Evolutionary conservation across 2,797 vertebrate genomes (phyloP).

Genomic region (Enteromius unitaeniatus): DNA sequence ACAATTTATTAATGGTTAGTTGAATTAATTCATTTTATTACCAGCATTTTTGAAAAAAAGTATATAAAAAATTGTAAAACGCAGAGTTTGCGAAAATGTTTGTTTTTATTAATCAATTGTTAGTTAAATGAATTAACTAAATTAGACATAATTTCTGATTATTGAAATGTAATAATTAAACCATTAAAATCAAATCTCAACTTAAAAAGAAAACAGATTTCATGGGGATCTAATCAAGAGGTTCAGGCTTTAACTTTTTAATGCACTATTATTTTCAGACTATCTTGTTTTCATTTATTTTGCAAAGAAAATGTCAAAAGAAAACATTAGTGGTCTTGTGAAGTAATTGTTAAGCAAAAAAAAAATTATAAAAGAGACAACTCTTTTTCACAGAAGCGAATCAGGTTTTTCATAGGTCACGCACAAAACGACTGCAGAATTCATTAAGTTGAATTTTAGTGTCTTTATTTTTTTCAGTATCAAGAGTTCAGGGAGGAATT

Average conservation of each 20-base stretch:
- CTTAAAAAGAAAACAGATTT: background rate
- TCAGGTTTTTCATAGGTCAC: constrained; percentile 69
- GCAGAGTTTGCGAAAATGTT: background rate
- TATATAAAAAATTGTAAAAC: background rate
- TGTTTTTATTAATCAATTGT: background rate
- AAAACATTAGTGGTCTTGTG: constrained; percentile 8
- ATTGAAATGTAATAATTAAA: background rate
- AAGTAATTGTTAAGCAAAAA: constrained; percentile 79
- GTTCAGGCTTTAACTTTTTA: background rate
- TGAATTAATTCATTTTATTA: background rate
- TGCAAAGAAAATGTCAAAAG: background rate
- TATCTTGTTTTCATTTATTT: background rate
- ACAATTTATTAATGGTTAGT: no score
- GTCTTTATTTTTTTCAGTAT: background rate
- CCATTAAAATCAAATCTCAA: background rate
- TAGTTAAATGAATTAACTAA: background rate
- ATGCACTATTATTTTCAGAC: background rate
- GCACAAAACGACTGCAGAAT: constrained; percentile 57
- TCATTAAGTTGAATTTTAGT: background rate
- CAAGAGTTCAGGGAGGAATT: background rate
- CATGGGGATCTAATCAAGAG: background rate
- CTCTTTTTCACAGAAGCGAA: constrained; percentile 70
- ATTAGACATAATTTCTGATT: background rate
- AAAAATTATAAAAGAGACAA: no score
- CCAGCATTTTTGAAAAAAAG: background rate